Conservation (phyloP, 2,888 invertebrate species). For the Petrolisthes manimaculis region DNA sequence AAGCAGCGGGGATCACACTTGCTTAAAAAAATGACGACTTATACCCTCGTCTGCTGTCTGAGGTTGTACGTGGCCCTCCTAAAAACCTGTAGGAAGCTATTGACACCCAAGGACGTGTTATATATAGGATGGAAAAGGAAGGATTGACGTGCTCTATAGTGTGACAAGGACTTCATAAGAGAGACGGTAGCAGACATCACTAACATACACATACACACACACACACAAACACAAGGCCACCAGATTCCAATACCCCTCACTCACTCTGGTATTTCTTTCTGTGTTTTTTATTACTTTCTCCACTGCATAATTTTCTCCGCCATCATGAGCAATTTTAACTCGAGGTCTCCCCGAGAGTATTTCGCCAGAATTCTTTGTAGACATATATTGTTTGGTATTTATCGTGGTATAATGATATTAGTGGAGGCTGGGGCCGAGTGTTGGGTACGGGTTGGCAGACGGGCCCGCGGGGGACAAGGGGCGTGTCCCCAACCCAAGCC, state of each 20-base stretch:
- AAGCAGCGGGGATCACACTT: no score
- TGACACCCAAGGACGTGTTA: no score
- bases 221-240: neutral
- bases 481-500: slow-evolving; percentile 34
- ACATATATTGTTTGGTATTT: slow-evolving; percentile 13
- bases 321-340: neutral
- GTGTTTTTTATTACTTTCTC: no score
- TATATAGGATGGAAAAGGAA: no score
- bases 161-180: no score
- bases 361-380: neutral
- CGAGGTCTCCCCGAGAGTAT: neutral
- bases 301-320: neutral
- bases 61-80: no score
- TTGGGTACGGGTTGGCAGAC: slow-evolving; percentile 38
- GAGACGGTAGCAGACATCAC: slow-evolving; percentile 4
- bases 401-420: slow-evolving; percentile 27
- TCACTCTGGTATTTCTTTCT: neutral
- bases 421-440: slow-evolving; percentile 26
- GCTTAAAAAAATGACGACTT: no score
- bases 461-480: slow-evolving; percentile 39
- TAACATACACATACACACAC: neutral
- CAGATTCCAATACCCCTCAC: slow-evolving; percentile 1
- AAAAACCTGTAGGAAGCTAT: no score
- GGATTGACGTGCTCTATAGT: no score
- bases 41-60: no score